These are phyloP conservation scores for Cabera pusaria DNA, from an alignment of 2,888 invertebrate species.

Conservation along the genomic window DNA sequence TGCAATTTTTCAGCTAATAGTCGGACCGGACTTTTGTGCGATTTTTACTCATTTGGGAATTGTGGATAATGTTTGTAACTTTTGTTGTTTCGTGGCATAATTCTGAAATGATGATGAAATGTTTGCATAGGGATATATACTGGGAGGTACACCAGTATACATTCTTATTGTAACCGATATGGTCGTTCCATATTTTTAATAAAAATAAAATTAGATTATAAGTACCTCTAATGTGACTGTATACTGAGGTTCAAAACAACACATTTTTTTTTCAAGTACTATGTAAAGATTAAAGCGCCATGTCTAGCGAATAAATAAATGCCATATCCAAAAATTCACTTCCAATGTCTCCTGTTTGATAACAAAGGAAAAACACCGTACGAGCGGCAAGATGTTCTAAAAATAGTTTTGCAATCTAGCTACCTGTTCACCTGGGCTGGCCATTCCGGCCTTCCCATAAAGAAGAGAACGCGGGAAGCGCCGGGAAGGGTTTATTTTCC, in stretches of 20 bases:
- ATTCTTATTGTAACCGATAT: too few species aligned
- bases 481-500: slow-evolving; percentile 81
- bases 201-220: too few species aligned
- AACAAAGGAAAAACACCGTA: slow-evolving; percentile 80
- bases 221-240: too few species aligned
- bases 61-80: too few species aligned
- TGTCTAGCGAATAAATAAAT: slow-evolving; percentile 58
- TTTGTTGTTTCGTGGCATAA: too few species aligned
- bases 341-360: slow-evolving; percentile 73
- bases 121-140: too few species aligned
- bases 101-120: too few species aligned
- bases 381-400: slow-evolving; percentile 80
- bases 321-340: slow-evolving; percentile 63
- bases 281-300: slow-evolving; percentile 48
- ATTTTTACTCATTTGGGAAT: too few species aligned
- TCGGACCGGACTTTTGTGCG: not conserved
- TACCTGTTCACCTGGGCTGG: slow-evolving; percentile 81
- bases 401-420: slow-evolving; percentile 81
- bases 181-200: too few species aligned
- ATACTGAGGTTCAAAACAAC: not conserved
- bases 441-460: slow-evolving; percentile 81
- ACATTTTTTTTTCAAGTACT: slow-evolving; percentile 35
- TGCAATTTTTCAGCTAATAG: slow-evolving; percentile 20
- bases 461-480: slow-evolving; percentile 81
- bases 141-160: too few species aligned